Evolutionary conservation across 2,797 vertebrate species (phyloP), one percentile per base, ranked within the genome.

Genomic region (Gallinago nigripennis): DNA sequence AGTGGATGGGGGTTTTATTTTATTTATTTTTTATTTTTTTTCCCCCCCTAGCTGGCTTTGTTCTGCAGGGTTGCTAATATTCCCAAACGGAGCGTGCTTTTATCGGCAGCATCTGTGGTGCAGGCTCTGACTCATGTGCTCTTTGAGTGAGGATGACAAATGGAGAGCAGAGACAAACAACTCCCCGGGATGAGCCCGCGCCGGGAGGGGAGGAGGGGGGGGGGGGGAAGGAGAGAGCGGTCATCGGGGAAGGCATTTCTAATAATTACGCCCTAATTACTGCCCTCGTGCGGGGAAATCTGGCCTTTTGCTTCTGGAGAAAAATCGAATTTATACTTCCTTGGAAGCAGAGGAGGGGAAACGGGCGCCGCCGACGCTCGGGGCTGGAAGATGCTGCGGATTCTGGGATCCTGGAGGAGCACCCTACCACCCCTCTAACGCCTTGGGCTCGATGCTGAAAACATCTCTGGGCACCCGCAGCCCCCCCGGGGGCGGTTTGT

Each of bases 81-180:
- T 86, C 82, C 84, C 84, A n/a, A 80, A 71, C 7, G 84, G 70
- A 78, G 80, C 10, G 58, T 53, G 69, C 56, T 80, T 82, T 87
- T 82, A 54, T 82, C 92, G 19, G 60, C 90, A 76, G 86, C 92
- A 82, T 90, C 88, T 92, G 92, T 8, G 77, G 73, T 30, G 76
- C 77, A 35, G 6, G 9, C 69, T 9, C 82, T 96, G 93, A 94
- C 90, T 95, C 93, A 88, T 89, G 66, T 76, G 88, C 85, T 94
- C 88, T 95, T 63, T 65, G 72, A 87, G 80, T 4, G 30, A 66
- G 92, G 88, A 81, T 91, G 92, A 90, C 93, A 95, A 88, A 93
- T 37, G 80, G 85, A 61, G 87, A 88, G 71, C 2, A 35, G 77
- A 91, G 88, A 90, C 82, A 89, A 86, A 93, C 94, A 93, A 39